Percentiles rank a stretch among this genome's conserved stretches.
Evolutionary conservation across 2,888 invertebrate genomes (phyloP).

Genomic region (Zele albiditarsus): DNA sequence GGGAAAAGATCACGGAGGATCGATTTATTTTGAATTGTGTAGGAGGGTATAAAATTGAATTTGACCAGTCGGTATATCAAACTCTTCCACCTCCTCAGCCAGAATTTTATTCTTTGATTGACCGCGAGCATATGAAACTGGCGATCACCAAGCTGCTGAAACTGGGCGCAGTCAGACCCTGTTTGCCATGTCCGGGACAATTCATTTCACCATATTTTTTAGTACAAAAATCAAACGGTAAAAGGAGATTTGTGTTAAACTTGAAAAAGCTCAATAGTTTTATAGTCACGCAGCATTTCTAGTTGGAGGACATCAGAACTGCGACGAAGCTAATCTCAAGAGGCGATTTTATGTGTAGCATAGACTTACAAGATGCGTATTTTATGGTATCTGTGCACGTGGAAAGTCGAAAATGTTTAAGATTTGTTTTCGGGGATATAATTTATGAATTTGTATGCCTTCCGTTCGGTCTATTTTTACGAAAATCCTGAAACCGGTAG

Average conservation of each 20-base stretch:
- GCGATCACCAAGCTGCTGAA: constrained; percentile 31
- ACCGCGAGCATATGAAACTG: too few relatives aligned
- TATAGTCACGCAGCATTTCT: constrained; percentile 47
- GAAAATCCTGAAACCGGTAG: constrained; percentile 43
- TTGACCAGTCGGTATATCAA: too few relatives aligned
- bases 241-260: constrained; percentile 44
- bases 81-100: too few relatives aligned
- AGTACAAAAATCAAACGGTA: constrained; percentile 37
- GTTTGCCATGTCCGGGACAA: constrained; percentile 22
- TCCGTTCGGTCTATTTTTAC: constrained; percentile 43
- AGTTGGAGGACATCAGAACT: constrained; percentile 51
- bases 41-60: too few relatives aligned
- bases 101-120: too few relatives aligned
- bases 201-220: constrained; percentile 46
- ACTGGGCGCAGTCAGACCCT: constrained; percentile 33
- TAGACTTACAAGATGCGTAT: constrained; percentile 43
- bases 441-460: constrained; percentile 42
- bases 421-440: constrained; percentile 37
- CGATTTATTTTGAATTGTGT: too few relatives aligned
- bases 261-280: constrained; percentile 48
- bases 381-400: constrained; percentile 42
- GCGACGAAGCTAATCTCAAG: constrained; percentile 42
- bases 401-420: constrained; percentile 42
- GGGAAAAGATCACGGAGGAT: too few relatives aligned
- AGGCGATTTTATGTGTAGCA: constrained; percentile 40